A percentile compares a stretch with the other conserved stretches of the same genome.
Conservation (phyloP, 2,888 invertebrate species). For the Drosophila dives region DNA sequence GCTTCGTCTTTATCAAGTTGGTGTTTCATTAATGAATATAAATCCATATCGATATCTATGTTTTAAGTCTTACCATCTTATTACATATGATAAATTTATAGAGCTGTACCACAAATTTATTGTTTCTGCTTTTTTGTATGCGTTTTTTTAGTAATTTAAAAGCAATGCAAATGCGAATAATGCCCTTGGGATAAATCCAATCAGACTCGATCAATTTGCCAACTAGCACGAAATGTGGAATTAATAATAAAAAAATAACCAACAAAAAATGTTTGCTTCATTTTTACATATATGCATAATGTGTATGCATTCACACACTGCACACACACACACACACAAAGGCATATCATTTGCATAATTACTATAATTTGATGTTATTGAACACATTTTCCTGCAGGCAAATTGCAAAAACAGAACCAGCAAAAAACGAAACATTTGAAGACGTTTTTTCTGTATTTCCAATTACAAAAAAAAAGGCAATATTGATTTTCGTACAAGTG, state of each 20-base stretch:
- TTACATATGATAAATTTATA: not conserved
- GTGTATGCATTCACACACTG: slow-evolving; percentile 5
- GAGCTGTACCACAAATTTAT: not conserved
- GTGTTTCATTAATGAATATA: not conserved
- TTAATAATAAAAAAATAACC: slow-evolving; percentile 47
- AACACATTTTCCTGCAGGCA: slow-evolving; percentile 26
- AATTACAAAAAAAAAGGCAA: not conserved
- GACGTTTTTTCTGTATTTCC: not conserved
- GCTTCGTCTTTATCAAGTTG: not conserved
- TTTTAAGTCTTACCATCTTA: not conserved
- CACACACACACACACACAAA: not conserved
- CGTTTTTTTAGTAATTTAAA: not conserved
- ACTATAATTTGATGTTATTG: slow-evolving; percentile 29
- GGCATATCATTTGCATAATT: slow-evolving; percentile 23
- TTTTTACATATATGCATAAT: slow-evolving; percentile 2
- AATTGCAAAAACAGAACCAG: slow-evolving; percentile 13
- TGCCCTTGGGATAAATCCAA: slow-evolving; percentile 56
- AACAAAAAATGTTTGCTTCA: no score
- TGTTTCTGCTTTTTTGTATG: not conserved
- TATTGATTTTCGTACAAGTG: not conserved
- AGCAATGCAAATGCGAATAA: slow-evolving; percentile 12
- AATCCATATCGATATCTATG: not conserved
- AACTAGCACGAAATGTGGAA: slow-evolving; percentile 54
- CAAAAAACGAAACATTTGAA: not conserved
- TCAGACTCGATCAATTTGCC: slow-evolving; percentile 68